phyloP scores from a whole-genome alignment of 2,113 vertebrate species.

The Macquaria australasica region DNA sequence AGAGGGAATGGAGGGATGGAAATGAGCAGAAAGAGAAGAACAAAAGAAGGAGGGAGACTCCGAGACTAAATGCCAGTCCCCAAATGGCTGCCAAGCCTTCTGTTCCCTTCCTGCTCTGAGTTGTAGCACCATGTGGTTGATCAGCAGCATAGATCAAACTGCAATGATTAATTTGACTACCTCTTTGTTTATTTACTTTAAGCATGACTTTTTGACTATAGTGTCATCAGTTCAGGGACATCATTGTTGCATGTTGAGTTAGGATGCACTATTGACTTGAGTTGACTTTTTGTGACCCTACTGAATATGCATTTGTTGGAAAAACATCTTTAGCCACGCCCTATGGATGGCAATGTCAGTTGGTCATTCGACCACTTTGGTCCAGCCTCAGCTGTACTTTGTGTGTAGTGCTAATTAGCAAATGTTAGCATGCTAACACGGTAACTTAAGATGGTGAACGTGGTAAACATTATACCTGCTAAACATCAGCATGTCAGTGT shows the following conservation, averaged over 20 bases:
- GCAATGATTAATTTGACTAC: conserved; percentile 28
- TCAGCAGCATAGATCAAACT: conserved; percentile 53
- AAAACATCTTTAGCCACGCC: neutral
- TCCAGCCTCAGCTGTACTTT: neutral
- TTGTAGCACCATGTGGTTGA: conserved; percentile 61
- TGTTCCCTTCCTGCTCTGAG: conserved; percentile 58
- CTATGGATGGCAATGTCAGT: neutral
- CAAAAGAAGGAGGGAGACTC: conserved; percentile 71
- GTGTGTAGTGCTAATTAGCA: neutral
- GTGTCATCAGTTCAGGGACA: neutral
- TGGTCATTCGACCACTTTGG: neutral
- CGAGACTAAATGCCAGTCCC: conserved; percentile 78
- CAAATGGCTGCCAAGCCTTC: conserved; percentile 74
- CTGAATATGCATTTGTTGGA: neutral
- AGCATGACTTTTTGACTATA: conserved; percentile 13
- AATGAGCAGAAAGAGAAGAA: conserved; percentile 72
- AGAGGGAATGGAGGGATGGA: conserved; percentile 74
- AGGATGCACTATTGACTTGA: neutral
- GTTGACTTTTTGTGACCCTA: neutral
- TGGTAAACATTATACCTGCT: neutral
- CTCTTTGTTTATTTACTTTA: conserved; percentile 31
- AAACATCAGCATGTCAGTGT: neutral
- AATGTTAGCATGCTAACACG: neutral
- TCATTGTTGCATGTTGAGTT: neutral
- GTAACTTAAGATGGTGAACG: neutral